Evolutionary conservation across 2,888 invertebrate species (phyloP), one percentile per base, ranked within the genome.

Genomic region (Hesperia comma): DNA sequence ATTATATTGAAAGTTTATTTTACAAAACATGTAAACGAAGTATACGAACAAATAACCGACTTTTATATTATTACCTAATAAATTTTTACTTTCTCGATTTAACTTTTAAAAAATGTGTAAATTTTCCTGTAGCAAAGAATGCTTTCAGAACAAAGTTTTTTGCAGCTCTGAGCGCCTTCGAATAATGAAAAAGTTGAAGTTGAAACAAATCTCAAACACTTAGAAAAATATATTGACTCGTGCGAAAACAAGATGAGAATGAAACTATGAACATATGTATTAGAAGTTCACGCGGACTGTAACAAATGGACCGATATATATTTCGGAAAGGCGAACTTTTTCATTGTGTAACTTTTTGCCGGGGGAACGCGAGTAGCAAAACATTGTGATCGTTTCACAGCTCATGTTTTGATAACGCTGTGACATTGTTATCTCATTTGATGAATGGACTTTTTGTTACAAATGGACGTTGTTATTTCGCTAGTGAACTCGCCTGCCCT

Each of bases 401-500:
- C 84, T 85, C 86, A 84, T 88, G 87, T 89, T 90, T 90, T 89
- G 90, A 89, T 90, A 90, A 88, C 88, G 87, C 87, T 87, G 83
- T 87, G 88, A 89, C 89, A 86, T 86, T 88, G 87, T 90, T 90
- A 89, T 90, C 90, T 89, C 79, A 83, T 88, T 86, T 88, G 90
- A 90, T 88, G 88, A 90, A 90, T 90, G 88, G 88, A 84, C 88
- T 89, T 89, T 89, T 88, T 90, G 89, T 89, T 85, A 86, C 86
- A 86, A 90, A 89, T 88, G 88, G 85, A 82, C 86, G 83, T 82
- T 85, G 88, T 87, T 88, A 86, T 88, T 88, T 85, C 79, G 83
- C 83, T 86, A 84, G 85, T 87, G 83, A 85, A 85, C 85, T 82
- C 81, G 72, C 73, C 77, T 75, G 72, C 74, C 74, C 75, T 75